Base-by-base conservation (phyloP, 2,113 vertebrate genomes). In the Anarhynchus alexandrinus region DNA sequence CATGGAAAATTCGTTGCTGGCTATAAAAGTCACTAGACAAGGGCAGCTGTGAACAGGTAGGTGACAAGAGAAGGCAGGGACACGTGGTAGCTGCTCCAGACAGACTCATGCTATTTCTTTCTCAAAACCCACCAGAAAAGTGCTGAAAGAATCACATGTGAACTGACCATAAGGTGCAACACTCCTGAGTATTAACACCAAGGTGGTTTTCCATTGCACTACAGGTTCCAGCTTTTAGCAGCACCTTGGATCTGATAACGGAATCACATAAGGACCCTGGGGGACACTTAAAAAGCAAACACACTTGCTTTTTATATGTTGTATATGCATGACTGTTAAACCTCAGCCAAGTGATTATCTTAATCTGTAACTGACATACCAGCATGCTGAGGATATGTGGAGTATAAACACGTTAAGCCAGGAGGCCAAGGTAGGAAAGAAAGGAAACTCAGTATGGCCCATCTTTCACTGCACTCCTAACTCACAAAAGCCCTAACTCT, bases 1-100 rank as follows among this genome's bases (percentile, higher is more conserved):
- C 81, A 71, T 90, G 91, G 94, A 96, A 96, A 95, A 97, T 94
- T 92, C 84, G 91, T 25, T 49, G 62, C 36, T 82, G 82, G 79
- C 93, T 88, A 25, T 80, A 52, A 92, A 94, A 91, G 80, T 82
- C 86, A 76, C 54, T 65, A 52, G 61, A 30, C 77, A 86, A 94
- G 80, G 82, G 94, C 96, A 96, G 89, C 90, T 93, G 90, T 67
- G 32, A 96, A 69, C 86, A 92, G 88, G 59, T 72, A 93, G 59
- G 86, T 88, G 80, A 85, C 69, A 70, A 91, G 55, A 79, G 49
- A 52, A 4, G 19, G 62, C 6, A 79, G 45, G 82, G 64, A 91
- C 89, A 80, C 0, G 4, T 25, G 45, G 66, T 54, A 26, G 69
- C 71, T 71, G 82, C 34, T 52, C 77, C 65, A n/a, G 5, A 29